Evolutionary conservation across 2,888 invertebrate species (phyloP), one percentile per base, ranked within the genome.

Genomic region (Stegana nigrithorax): DNA sequence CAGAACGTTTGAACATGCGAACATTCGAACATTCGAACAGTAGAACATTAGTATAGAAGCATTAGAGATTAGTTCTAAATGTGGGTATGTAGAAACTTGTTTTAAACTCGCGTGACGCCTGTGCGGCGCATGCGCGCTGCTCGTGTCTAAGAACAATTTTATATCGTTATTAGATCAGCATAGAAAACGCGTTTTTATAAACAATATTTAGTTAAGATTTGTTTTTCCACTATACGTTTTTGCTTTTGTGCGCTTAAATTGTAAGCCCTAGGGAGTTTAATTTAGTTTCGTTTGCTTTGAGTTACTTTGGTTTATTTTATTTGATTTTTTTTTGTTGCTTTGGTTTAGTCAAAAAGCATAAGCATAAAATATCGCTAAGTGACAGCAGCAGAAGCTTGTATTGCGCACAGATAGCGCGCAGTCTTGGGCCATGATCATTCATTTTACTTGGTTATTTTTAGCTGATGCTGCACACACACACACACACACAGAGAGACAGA

Each of bases 371-470:
- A 42, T 42, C 17, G 42, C 42, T 14, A 42, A 4, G 17, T 42
- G n/a, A 42, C 47, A 59, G 67, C 45, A 50, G 50, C 63, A 66
- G 61, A n/a, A n/a, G 53, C 32, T 29, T 19, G 14, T 12, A 23
- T 29, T 36, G 53, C 36, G 53, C 21, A 19, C 1, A 5, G 12
- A 25, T 80, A 75, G 70, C 67, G 57, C 65, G 50, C 63, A 64
- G 70, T 68, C n/a, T n/a, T n/a, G n/a, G n/a, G n/a, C n/a, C n/a
- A n/a, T n/a, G 78, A 75, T 75, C 76, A 78, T 67, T 75, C 75
- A 75, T 66, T 32, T 6, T 4, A 27, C 2, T 29, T n/a, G 51
- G 26, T 27, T 26, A 75, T 80, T 78, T 80, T 70, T 75, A 75
- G 78, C 58, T n/a, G n/a, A n/a, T n/a, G n/a, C n/a, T n/a, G 68